phyloP scores from a whole-genome alignment of 2,888 invertebrate genomes.

The Sisyra terminalis region DNA sequence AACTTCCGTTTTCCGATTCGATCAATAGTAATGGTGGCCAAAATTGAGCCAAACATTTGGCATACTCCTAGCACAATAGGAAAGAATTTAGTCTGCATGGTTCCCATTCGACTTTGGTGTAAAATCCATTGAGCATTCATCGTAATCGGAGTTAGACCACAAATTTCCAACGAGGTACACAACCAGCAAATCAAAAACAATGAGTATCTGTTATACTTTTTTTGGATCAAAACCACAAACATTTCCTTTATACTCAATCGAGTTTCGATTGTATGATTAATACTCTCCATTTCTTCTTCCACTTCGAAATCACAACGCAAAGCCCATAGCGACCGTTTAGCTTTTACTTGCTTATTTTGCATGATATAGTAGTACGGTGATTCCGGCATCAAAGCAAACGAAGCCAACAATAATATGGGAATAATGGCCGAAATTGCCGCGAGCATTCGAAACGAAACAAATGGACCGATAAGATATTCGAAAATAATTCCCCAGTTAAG shows the following conservation, averaged over 20 bases:
- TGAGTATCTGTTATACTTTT: constrained; percentile 5
- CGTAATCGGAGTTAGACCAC: constrained; percentile 7
- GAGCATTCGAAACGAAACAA: constrained; percentile 8
- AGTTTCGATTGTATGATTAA: constrained; percentile 1
- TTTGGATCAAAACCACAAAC: constrained; percentile 4
- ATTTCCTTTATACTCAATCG: constrained; percentile 4
- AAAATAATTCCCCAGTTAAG: constrained; percentile 8
- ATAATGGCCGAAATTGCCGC: constrained; percentile 10
- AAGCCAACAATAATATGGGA: constrained; percentile 10
- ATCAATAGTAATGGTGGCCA: constrained; percentile 6
- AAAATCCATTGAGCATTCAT: constrained; percentile 8
- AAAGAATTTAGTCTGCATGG: not conserved
- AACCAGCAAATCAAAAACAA: constrained; percentile 4
- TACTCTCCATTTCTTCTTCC: constrained; percentile 1
- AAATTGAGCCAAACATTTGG: constrained; percentile 5
- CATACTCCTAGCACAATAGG: not conserved
- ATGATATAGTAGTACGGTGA: constrained; percentile 13
- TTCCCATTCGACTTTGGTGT: not conserved
- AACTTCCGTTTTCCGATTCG: constrained; percentile 3
- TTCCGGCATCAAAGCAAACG: constrained; percentile 13
- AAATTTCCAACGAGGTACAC: constrained; percentile 2
- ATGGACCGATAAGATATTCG: constrained; percentile 12
- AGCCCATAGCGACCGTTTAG: constrained; percentile 2
- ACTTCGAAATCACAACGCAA: constrained; percentile 4
- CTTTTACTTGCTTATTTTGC: constrained; percentile 1